Percentiles rank a stretch among this genome's conserved stretches.
These are phyloP conservation scores for Corapipo altera DNA, from an alignment of 2,113 vertebrate genomes.

Conservation along the genomic window DNA sequence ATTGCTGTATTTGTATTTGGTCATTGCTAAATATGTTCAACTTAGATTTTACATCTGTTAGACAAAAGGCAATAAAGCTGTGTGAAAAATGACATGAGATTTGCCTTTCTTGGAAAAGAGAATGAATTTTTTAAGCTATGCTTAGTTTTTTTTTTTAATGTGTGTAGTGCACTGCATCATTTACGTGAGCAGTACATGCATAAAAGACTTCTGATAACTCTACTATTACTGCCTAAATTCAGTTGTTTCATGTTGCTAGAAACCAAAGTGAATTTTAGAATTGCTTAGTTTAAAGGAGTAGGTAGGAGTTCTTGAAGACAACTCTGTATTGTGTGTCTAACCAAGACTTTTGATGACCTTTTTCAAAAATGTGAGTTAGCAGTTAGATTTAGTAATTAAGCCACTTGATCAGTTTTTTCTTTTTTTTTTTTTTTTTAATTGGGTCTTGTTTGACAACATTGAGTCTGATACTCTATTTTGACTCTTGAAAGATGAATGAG, in stretches of 20 bases:
- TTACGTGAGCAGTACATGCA: neutral
- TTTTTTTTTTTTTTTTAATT: neutral
- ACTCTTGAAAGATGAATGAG: neutral
- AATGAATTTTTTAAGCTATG: neutral
- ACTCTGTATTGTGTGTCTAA: neutral
- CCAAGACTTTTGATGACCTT: neutral
- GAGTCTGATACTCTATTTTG: neutral
- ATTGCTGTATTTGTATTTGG: neutral
- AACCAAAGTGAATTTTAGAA: neutral
- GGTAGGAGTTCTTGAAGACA: neutral
- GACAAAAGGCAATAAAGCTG: neutral
- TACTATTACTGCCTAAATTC: neutral
- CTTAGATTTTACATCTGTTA: neutral
- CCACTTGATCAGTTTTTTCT: neutral
- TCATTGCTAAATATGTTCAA: neutral
- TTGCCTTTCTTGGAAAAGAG: neutral
- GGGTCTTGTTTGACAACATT: neutral
- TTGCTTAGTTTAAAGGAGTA: neutral
- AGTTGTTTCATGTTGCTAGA: neutral
- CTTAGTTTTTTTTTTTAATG: neutral
- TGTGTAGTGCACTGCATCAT: neutral
- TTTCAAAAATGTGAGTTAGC: neutral
- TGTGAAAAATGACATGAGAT: neutral
- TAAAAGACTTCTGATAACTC: neutral
- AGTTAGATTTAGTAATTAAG: neutral